Evolutionary conservation across 2,797 vertebrate genomes (phyloP), one percentile per base, ranked within the genome.

Genomic region (Gymnothorax javanicus): DNA sequence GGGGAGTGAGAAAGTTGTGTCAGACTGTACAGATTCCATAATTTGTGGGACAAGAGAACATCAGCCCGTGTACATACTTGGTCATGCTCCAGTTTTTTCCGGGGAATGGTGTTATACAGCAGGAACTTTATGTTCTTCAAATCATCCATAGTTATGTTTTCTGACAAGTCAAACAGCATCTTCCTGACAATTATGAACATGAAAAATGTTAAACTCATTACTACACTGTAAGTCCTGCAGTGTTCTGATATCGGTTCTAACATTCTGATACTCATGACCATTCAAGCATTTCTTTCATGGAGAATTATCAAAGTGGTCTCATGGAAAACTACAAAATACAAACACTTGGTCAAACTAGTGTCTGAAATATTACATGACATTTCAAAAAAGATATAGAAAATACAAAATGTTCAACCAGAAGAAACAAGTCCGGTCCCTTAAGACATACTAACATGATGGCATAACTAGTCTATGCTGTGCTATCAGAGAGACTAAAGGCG

Each of bases 81-180:
- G 83, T 89, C 87, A 2, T 71, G 56, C 1, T 93, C 87, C 79
- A 94, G 88, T 89, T 89, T 94, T 88, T 8, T 91, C 4, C 92
- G 91, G 0, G 93, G 50, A 27, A 98, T 85, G 0, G 0, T 0
- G 0, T 85, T 0, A 0, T 1, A 5, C 87, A 97, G 88, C 64
- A 98, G 90, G 86, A 98, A 98, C 85, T 91, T 90, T 0, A 97
- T 91, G 0, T 8, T 0, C 12, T 79, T 88, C 88, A 97, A 75
- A 8, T 91, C 90, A 0, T 92, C 86, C 0, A 23, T 57, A 11
- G 89, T 93, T 4, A 97, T 93, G 3, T 94, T 93, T 89, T 97
- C 95, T 58, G 96, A 95, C 87, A 98, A 87, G n/a, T 94, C 87
- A 86, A 95, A 98, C 20, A 99, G 95, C 92, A 99, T 91, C 88